phyloP scores from a whole-genome alignment of 2,888 invertebrate genomes.

The Bruchidius siliquastri region DNA sequence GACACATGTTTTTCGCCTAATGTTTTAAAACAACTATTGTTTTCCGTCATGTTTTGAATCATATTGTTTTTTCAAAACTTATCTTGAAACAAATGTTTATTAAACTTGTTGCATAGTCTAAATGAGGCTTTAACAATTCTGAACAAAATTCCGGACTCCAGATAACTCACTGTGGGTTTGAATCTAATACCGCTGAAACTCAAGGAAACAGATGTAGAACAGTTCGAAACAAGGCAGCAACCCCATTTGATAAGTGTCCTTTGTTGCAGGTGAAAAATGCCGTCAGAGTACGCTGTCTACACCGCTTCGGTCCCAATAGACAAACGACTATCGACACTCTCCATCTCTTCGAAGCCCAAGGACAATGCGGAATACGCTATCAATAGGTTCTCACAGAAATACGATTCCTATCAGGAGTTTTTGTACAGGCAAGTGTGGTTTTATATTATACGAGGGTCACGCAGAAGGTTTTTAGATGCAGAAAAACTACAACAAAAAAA shows the following conservation, averaged over 20 bases:
- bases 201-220: background rate
- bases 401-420: slow-evolving; percentile 43
- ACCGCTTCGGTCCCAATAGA: slow-evolving; percentile 39
- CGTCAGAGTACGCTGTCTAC: slow-evolving; percentile 17
- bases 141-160: too few relatives aligned
- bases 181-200: background rate
- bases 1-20: too few relatives aligned
- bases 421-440: slow-evolving; percentile 25
- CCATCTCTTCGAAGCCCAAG: slow-evolving; percentile 32
- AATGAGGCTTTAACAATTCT: too few relatives aligned
- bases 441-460: background rate
- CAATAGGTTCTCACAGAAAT: slow-evolving; percentile 39
- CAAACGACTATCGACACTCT: slow-evolving; percentile 38
- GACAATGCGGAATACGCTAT: slow-evolving; percentile 34
- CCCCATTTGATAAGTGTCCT: background rate
- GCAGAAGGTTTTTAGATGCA: too few relatives aligned
- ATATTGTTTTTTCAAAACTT: too few relatives aligned
- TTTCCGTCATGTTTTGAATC: too few relatives aligned
- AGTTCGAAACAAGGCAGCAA: background rate
- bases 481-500: too few relatives aligned
- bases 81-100: too few relatives aligned
- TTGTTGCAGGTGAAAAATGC: slow-evolving; percentile 14
- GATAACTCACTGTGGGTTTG: too few relatives aligned
- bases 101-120: too few relatives aligned
- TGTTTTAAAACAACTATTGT: too few relatives aligned